phyloP scores from a whole-genome alignment of 2,888 invertebrate species.

The Gandaritis pyraliata region DNA sequence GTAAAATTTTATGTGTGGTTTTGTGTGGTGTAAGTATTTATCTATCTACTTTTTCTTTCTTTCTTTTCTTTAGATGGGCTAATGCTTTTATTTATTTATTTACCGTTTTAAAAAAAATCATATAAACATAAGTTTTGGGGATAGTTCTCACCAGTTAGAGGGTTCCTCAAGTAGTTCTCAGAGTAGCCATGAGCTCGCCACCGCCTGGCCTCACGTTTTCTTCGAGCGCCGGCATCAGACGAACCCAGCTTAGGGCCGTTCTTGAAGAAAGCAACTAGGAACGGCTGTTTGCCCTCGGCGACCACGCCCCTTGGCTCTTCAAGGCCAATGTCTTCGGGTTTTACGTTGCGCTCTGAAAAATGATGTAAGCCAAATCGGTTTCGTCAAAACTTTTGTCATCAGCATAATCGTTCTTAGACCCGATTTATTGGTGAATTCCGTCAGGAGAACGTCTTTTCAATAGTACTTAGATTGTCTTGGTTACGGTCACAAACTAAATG shows the following conservation, averaged over 20 bases:
- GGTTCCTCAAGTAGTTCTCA: slow-evolving; percentile 82
- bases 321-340: slow-evolving; percentile 93
- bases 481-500: not conserved
- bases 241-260: slow-evolving; percentile 81
- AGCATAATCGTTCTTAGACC: not conserved
- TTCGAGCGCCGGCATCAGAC: slow-evolving; percentile 83
- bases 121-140: too few relatives aligned
- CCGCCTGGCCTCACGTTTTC: slow-evolving; percentile 84
- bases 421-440: too few relatives aligned
- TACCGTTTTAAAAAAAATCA: too few relatives aligned
- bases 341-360: slow-evolving; percentile 88
- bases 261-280: slow-evolving; percentile 95
- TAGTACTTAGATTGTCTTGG: too few relatives aligned
- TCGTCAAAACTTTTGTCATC: not conserved
- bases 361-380: too few relatives aligned
- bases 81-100: too few relatives aligned
- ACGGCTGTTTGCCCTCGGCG: slow-evolving; percentile 92
- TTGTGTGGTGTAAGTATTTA: too few relatives aligned
- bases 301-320: slow-evolving; percentile 87
- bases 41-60: too few relatives aligned
- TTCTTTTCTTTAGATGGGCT: too few relatives aligned
- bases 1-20: too few relatives aligned
- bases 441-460: too few relatives aligned
- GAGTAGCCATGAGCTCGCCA: slow-evolving; percentile 80
- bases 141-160: slow-evolving; percentile 75